Percentiles rank a stretch among this genome's conserved stretches.
phyloP scores from a whole-genome alignment of 2,888 invertebrate species.

The Meteorus cinctellus region DNA sequence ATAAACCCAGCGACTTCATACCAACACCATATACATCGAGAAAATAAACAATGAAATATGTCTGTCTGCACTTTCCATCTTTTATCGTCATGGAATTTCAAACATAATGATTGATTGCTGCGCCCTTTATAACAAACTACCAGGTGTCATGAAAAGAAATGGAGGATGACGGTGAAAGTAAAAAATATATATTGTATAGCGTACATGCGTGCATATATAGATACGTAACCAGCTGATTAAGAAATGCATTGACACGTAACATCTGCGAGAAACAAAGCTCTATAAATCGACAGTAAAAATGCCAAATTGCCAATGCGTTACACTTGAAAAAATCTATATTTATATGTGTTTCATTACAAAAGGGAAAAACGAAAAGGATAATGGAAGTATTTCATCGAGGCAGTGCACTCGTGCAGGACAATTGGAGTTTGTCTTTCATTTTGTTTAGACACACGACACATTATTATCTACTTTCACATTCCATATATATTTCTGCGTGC shows the following conservation, averaged over 20 bases:
- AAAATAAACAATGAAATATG: neutral
- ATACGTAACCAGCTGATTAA: constrained; percentile 13
- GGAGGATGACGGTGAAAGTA: constrained; percentile 7
- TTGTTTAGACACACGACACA: neutral
- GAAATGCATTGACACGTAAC: constrained; percentile 19
- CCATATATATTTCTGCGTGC: constrained; percentile 39
- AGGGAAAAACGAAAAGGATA: neutral
- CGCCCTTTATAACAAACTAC: constrained; percentile 5
- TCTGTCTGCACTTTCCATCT: neutral
- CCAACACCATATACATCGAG: too few relatives aligned
- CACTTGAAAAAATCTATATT: neutral
- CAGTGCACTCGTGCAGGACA: constrained; percentile 34
- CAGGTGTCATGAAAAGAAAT: constrained; percentile 19
- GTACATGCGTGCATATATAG: neutral
- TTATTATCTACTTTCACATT: constrained; percentile 63
- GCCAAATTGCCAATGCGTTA: neutral
- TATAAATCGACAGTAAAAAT: neutral
- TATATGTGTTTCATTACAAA: neutral
- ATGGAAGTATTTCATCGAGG: constrained; percentile 6
- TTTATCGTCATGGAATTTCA: neutral
- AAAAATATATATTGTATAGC: neutral
- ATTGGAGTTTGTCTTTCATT: constrained; percentile 5
- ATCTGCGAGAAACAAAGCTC: neutral
- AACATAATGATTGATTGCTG: constrained; percentile 7
- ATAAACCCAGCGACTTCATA: too few relatives aligned